Conservation (phyloP, 2,888 invertebrate species). For the Synanthedon tipuliformis region DNA sequence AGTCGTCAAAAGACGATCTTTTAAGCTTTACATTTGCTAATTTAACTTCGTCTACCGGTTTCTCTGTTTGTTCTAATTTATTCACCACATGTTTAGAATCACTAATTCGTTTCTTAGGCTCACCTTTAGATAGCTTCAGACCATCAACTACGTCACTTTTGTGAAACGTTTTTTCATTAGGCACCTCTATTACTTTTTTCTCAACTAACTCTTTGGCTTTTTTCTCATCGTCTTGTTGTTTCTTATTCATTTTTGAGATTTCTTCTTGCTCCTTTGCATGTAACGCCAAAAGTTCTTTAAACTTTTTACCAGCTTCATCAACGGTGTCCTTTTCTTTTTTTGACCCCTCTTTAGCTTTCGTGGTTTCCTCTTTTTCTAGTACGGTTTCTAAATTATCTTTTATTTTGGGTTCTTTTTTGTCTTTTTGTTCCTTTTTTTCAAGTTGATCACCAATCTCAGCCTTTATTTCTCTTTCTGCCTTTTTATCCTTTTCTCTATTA, state of each 20-base stretch:
- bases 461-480: not conserved
- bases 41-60: conserved; percentile 7
- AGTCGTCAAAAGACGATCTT: conserved; percentile 18
- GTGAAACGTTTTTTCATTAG: conserved; percentile 6
- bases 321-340: conserved; percentile 4
- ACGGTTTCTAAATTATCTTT: not conserved
- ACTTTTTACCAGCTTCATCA: conserved; percentile 4
- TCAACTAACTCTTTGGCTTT: conserved; percentile 7
- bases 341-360: conserved; percentile 2
- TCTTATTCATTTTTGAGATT: conserved; percentile 5
- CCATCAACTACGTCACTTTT: not conserved
- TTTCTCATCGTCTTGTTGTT: conserved; percentile 7
- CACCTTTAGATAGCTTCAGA: too few relatives aligned
- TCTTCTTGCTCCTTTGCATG: conserved; percentile 6
- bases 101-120: not conserved
- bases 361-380: conserved; percentile 1
- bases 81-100: not conserved
- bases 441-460: not conserved
- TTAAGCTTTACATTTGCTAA: conserved; percentile 16
- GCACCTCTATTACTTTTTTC: conserved; percentile 7
- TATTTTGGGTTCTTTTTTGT: not conserved
- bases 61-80: conserved; percentile 2
- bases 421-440: not conserved
- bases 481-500: not conserved
- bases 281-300: conserved; percentile 1